A percentile compares a stretch with the other conserved stretches of the same genome.
Evolutionary conservation across 2,113 vertebrate species (phyloP).

Genomic region (Istiophorus platypterus): DNA sequence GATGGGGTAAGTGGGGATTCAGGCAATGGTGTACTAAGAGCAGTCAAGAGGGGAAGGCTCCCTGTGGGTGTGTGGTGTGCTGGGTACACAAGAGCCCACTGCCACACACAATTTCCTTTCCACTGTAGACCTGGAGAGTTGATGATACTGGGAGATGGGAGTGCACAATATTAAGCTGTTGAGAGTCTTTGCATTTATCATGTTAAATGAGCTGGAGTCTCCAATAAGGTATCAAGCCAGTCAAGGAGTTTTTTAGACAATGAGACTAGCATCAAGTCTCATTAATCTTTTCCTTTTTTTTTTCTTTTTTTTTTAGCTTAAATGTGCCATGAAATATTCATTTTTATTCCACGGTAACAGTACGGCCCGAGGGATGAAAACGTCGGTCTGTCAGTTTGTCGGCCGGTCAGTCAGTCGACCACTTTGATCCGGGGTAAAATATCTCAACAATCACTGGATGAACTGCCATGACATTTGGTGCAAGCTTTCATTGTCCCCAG

Average conservation of each 20-base stretch:
- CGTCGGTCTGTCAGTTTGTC: not conserved
- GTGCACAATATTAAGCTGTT: slow-evolving; percentile 12
- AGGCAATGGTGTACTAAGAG: slow-evolving; percentile 38
- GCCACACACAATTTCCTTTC: slow-evolving; percentile 32
- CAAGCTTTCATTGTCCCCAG: not conserved
- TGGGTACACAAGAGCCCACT: slow-evolving; percentile 33
- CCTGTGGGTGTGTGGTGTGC: slow-evolving; percentile 25
- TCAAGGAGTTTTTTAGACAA: slow-evolving; percentile 5
- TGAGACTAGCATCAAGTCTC: not conserved
- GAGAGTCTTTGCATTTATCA: slow-evolving; percentile 21
- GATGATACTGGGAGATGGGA: slow-evolving; percentile 34
- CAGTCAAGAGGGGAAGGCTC: slow-evolving; percentile 34
- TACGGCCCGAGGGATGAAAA: not conserved
- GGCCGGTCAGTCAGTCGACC: not conserved
- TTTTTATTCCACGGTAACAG: not conserved
- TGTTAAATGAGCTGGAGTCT: slow-evolving; percentile 2
- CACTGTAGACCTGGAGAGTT: slow-evolving; percentile 13
- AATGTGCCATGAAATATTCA: not conserved
- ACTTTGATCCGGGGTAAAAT: not conserved
- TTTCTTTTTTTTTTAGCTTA: not conserved
- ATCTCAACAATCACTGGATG: not conserved
- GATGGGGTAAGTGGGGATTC: slow-evolving; percentile 75
- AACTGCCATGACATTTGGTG: not conserved
- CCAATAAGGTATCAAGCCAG: not conserved
- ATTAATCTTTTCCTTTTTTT: not conserved